Percentiles rank a stretch among this genome's conserved stretches.
These are phyloP conservation scores for Circaetus gallicus DNA, from an alignment of 2,113 vertebrate species.

Conservation along the genomic window DNA sequence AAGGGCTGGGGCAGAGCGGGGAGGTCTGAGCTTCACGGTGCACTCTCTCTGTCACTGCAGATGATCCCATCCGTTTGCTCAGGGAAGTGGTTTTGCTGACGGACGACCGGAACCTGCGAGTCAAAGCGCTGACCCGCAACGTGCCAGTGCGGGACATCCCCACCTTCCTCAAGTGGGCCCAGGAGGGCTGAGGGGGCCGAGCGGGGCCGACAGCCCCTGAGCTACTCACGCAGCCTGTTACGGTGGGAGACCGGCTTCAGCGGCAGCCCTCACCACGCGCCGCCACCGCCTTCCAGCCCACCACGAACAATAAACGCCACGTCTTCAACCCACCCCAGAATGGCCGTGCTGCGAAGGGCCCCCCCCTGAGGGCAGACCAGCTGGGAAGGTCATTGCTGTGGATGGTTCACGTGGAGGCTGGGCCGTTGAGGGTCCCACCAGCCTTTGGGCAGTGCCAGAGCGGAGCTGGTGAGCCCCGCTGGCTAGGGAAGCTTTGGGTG, in stretches of 20 bases:
- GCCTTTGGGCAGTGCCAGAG: slow-evolving; percentile 16
- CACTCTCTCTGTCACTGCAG: slow-evolving; percentile 68
- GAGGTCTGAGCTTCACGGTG: background rate
- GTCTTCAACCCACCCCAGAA: slow-evolving; percentile 50
- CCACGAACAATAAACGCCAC: slow-evolving; percentile 62
- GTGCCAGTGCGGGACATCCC: slow-evolving; percentile 96
- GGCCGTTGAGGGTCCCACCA: background rate
- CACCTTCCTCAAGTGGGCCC: slow-evolving; percentile 95
- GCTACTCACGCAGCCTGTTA: slow-evolving; percentile 37
- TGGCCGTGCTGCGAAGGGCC: slow-evolving; percentile 51
- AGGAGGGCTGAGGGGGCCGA: slow-evolving; percentile 88
- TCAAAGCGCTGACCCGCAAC: slow-evolving; percentile 95
- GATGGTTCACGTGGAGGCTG: slow-evolving; percentile 44
- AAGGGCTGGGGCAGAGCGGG: background rate
- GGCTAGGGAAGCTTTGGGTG: slow-evolving; percentile 18
- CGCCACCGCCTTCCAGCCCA: slow-evolving; percentile 9
- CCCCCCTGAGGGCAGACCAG: slow-evolving; percentile 21
- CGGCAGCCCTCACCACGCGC: background rate
- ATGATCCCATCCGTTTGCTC: slow-evolving; percentile 86
- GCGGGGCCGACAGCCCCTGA: slow-evolving; percentile 48
- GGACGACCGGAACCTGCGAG: slow-evolving; percentile 93
- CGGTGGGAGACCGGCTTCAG: slow-evolving; percentile 17
- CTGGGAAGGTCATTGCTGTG: slow-evolving; percentile 50
- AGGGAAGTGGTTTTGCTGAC: slow-evolving; percentile 95
- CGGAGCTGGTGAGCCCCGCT: background rate